phyloP scores from a whole-genome alignment of 2,888 invertebrate species.

The Coenonympha glycerion region DNA sequence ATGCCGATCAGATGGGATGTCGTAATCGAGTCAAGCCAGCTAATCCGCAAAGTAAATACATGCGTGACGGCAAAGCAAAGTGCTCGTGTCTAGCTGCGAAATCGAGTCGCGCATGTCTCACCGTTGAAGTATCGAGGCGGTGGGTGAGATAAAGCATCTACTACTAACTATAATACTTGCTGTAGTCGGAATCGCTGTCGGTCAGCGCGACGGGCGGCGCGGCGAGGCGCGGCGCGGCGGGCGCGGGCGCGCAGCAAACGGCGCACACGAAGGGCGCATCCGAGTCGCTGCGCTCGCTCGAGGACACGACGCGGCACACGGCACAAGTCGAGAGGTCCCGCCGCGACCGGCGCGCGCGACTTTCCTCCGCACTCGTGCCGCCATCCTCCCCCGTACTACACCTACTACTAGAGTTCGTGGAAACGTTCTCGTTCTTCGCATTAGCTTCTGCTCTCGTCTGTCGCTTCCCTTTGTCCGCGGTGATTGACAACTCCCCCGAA shows the following conservation, averaged over 20 bases:
- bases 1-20: background rate
- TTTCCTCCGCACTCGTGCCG: slow-evolving; percentile 44
- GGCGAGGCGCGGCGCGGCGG: slow-evolving; percentile 23
- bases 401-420: slow-evolving; percentile 41
- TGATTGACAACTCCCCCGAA: slow-evolving; percentile 85
- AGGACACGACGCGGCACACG: slow-evolving; percentile 43
- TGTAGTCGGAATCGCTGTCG: slow-evolving; percentile 71
- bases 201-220: slow-evolving; percentile 34
- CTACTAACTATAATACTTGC: slow-evolving; percentile 76
- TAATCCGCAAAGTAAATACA: slow-evolving; percentile 25
- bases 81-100: slow-evolving; percentile 27
- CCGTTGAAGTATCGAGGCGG: slow-evolving; percentile 36
- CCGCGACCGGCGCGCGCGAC: slow-evolving; percentile 33
- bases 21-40: slow-evolving; percentile 4
- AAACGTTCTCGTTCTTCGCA: slow-evolving; percentile 30
- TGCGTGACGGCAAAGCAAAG: slow-evolving; percentile 29
- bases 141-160: slow-evolving; percentile 63
- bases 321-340: slow-evolving; percentile 47
- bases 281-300: slow-evolving; percentile 36
- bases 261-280: slow-evolving; percentile 41
- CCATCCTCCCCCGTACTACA: slow-evolving; percentile 48
- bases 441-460: slow-evolving; percentile 34
- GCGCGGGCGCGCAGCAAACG: slow-evolving; percentile 32
- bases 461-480: slow-evolving; percentile 60
- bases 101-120: slow-evolving; percentile 30